Evolutionary conservation across 2,113 vertebrate species (phyloP).

Genomic region (Bucco capensis): DNA sequence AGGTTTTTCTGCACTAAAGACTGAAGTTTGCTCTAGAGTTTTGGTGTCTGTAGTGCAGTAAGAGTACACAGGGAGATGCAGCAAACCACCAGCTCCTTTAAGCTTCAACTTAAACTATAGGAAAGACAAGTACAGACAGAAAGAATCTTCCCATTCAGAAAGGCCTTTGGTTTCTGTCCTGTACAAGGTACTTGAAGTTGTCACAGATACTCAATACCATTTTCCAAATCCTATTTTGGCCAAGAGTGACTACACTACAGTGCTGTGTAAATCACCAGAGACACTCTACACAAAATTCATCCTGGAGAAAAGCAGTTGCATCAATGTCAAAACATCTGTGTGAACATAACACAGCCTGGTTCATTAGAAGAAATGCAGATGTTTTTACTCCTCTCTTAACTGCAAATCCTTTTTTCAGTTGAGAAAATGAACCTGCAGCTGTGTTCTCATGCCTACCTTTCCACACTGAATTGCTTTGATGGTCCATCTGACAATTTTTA

Average conservation of each 20-base stretch:
- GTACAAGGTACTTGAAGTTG: background rate
- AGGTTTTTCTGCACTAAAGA: background rate
- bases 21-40: background rate
- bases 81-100: background rate
- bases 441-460: background rate
- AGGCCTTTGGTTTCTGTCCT: background rate
- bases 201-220: rapidly evolving
- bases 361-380: background rate
- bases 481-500: background rate
- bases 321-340: background rate
- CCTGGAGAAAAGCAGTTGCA: background rate
- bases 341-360: background rate
- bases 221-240: background rate
- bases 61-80: rapidly evolving
- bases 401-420: background rate
- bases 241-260: background rate
- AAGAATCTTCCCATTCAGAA: background rate
- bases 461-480: background rate
- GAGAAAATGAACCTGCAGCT: background rate
- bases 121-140: background rate
- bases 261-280: background rate
- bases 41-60: background rate
- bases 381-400: background rate
- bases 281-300: background rate
- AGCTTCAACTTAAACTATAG: background rate